These are phyloP conservation scores for Taenioides sp. DNA, from an alignment of 2,797 vertebrate genomes.

Conservation along the genomic window DNA sequence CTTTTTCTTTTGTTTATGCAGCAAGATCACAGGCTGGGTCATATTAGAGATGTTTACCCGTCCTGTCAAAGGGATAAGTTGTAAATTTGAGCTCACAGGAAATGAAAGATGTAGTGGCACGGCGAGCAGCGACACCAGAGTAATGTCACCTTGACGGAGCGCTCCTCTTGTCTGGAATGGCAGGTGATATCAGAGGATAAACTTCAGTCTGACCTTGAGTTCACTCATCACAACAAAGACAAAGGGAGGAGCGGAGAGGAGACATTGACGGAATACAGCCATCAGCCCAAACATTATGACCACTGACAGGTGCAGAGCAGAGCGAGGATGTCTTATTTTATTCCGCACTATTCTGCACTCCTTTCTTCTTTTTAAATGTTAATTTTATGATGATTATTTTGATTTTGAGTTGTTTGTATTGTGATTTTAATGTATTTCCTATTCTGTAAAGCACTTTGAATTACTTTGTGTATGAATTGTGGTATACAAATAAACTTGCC, in stretches of 20 bases:
- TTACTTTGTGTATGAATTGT: no score
- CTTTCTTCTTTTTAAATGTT: no score
- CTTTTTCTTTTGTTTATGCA: slow-evolving; percentile 59
- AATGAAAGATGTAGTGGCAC: slow-evolving; percentile 67
- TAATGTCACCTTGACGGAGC: slow-evolving; percentile 76
- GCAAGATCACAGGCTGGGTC: slow-evolving; percentile 61
- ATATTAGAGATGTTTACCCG: slow-evolving; percentile 71
- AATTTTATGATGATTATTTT: no score
- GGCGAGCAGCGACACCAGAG: slow-evolving; percentile 67
- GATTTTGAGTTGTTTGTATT: no score
- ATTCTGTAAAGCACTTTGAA: no score
- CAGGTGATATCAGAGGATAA: slow-evolving; percentile 78
- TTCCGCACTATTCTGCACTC: no score
- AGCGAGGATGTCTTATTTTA: background rate
- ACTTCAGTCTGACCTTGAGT: slow-evolving; percentile 74
- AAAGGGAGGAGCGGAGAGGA: slow-evolving; percentile 37
- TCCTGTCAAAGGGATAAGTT: slow-evolving; percentile 72
- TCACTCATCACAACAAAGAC: slow-evolving; percentile 74
- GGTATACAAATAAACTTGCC: no score
- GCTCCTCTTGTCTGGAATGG: slow-evolving; percentile 71
- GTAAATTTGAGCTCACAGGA: slow-evolving; percentile 70
- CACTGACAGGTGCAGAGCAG: background rate
- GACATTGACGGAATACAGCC: slow-evolving; percentile 20
- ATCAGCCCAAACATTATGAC: slow-evolving; percentile 6
- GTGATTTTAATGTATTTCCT: no score